Percentiles rank a stretch among this genome's conserved stretches.
Evolutionary conservation across 2,797 vertebrate species (phyloP).

Genomic region (Rachycentron canadum): DNA sequence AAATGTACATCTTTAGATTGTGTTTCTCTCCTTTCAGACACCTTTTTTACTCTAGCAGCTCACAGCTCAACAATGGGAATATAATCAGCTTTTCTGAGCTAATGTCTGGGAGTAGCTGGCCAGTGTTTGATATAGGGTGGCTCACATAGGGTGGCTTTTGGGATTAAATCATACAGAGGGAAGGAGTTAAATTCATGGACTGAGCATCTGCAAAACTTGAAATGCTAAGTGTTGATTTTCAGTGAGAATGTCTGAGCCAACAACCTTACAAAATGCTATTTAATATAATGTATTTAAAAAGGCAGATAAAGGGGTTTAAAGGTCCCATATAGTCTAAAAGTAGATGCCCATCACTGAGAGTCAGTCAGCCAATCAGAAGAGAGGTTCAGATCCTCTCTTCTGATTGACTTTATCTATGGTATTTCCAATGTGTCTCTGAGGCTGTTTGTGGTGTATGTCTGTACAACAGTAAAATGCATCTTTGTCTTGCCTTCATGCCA

Average conservation of each 20-base stretch:
- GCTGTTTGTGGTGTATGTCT: neutral
- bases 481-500: neutral
- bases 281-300: too few relatives aligned
- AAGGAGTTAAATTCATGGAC: neutral
- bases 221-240: neutral
- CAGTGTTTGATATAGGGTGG: constrained; percentile 3
- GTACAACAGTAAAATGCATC: neutral
- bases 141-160: constrained; percentile 1
- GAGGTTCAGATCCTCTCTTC: too few relatives aligned
- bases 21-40: too few relatives aligned
- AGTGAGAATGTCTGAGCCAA: neutral
- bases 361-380: too few relatives aligned
- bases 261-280: neutral
- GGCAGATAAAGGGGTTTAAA: neutral
- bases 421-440: neutral
- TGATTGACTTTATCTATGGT: too few relatives aligned
- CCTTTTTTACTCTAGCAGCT: too few relatives aligned
- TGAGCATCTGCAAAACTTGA: neutral
- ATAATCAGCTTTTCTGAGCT: constrained; percentile 29
- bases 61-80: neutral
- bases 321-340: neutral
- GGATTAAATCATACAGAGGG: constrained; percentile 14
- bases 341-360: too few relatives aligned
- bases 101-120: constrained; percentile 5
- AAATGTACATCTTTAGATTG: neutral